Conservation (phyloP, 2,113 vertebrate genomes). For the Platichthys flesus region DNA sequence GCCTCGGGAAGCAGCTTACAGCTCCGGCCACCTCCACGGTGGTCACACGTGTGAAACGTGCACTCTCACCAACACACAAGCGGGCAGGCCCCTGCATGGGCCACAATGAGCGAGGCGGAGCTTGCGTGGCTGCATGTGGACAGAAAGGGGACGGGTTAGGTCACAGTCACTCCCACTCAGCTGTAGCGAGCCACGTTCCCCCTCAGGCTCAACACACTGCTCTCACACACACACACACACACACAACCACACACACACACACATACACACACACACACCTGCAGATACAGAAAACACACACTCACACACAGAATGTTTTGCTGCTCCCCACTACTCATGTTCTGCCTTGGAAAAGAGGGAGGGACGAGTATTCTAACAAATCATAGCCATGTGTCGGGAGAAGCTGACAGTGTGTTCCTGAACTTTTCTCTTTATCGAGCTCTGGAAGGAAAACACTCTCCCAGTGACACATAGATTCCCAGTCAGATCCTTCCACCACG, state of each 20-base stretch:
- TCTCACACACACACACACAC: conserved; percentile 25
- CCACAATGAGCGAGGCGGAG: conserved; percentile 49
- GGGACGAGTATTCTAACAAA: conserved; percentile 52
- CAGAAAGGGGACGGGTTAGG: conserved; percentile 46
- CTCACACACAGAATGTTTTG: conserved; percentile 31
- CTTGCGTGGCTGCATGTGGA: conserved; percentile 23
- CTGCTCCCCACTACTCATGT: conserved; percentile 40
- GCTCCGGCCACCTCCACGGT: conserved; percentile 56
- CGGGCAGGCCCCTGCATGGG: conserved; percentile 27
- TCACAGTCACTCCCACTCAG: conserved; percentile 72
- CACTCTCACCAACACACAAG: conserved; percentile 63
- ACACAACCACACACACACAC: conserved; percentile 41
- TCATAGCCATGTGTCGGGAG: conserved; percentile 68
- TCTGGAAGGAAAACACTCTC: conserved; percentile 52
- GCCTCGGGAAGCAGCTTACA: conserved; percentile 78
- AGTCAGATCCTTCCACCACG: conserved; percentile 30
- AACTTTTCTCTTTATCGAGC: conserved; percentile 20
- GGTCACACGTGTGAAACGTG: conserved; percentile 80
- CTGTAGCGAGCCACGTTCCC: conserved; percentile 71
- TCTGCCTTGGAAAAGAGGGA: conserved; percentile 43
- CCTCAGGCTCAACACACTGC: conserved; percentile 46
- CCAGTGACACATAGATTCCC: conserved; percentile 68
- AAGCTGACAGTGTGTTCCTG: conserved; percentile 50
- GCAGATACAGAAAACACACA: neutral
- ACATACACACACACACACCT: conserved; percentile 44